Evolutionary conservation across 2,113 vertebrate genomes (phyloP).

Genomic region (Origma solitaria): DNA sequence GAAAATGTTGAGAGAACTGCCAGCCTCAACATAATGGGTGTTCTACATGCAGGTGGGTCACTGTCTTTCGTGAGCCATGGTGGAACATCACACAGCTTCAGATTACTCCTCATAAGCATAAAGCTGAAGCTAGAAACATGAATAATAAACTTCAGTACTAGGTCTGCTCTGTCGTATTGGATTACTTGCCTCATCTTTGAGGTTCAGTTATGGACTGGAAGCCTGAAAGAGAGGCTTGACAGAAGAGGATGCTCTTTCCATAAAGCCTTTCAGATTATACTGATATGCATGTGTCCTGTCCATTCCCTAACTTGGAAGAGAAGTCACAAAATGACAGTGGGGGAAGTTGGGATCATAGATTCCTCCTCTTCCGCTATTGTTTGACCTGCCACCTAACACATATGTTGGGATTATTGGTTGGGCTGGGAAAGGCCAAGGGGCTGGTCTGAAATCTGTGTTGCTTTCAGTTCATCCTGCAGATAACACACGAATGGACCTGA

Average conservation of each 20-base stretch:
- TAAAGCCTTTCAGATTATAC: neutral
- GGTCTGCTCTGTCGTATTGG: neutral
- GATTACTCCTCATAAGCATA: neutral
- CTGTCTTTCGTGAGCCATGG: neutral
- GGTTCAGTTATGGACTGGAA: neutral
- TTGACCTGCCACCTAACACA: neutral
- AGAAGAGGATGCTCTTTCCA: neutral
- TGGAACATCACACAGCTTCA: neutral
- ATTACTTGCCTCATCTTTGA: neutral
- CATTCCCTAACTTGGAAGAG: neutral
- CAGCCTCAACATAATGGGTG: neutral
- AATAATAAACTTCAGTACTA: neutral
- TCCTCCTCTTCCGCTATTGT: neutral
- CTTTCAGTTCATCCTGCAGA: constrained; percentile 88
- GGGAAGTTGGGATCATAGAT: neutral
- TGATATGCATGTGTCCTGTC: fast-evolving
- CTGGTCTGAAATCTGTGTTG: neutral
- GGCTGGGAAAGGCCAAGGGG: neutral
- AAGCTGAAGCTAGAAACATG: neutral
- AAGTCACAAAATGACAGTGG: neutral
- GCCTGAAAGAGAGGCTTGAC: neutral
- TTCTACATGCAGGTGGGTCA: neutral
- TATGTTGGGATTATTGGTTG: neutral
- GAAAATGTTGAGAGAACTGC: neutral
- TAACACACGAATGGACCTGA: constrained; percentile 90